Base-by-base conservation (phyloP, 2,888 invertebrate genomes). In the Philereme vetulata region DNA sequence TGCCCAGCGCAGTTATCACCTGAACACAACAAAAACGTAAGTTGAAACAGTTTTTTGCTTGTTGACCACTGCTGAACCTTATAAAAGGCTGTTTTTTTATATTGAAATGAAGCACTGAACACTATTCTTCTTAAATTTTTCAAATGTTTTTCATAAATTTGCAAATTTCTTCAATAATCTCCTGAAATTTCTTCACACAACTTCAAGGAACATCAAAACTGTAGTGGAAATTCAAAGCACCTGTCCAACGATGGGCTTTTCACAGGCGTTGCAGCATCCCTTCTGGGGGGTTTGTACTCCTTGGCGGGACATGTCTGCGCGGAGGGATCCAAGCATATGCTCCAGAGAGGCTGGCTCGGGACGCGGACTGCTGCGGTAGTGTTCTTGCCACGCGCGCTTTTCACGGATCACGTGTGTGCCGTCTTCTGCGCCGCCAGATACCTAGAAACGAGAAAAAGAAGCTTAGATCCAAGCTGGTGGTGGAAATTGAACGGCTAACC, bases 171-270 rank as follows among this genome's bases (percentile, higher is more conserved):
- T 45, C 4, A 0, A 34, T 8, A 9, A 33, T 4, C 4, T 4
- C 4, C 21, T 9, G 4, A 32, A 32, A 10, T n/a, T 46, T 33
- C 9, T 46, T 33, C 33, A 33, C 8, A 46, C 2, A 5, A 4
- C 5, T 46, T 32, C 8, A 4, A 1, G 10, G 40, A 11, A 4
- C 2, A 6, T 33, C 4, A 9, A 6, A 8, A 5, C n/a, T 33
- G 45, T 33, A 50, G 53, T 57, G 9, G 48, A n/a, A 50, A 44
- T 33, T 9, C 43, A 73, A 38, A 6, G 38, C 81, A 95, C 96
- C 95, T 99, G 98, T 75, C 99, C 99, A 64, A 99, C 98, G 89
- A 99, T 99, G 70, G 99, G 98, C 82, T 99, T 99, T 88, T 98
- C 97, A 94, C 99, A 99, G 73, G 98, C 98, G 85, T 95, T 98